These are phyloP conservation scores for Heterohyrax brucei DNA, from an alignment of 2,797 vertebrate species.

Conservation along the genomic window DNA sequence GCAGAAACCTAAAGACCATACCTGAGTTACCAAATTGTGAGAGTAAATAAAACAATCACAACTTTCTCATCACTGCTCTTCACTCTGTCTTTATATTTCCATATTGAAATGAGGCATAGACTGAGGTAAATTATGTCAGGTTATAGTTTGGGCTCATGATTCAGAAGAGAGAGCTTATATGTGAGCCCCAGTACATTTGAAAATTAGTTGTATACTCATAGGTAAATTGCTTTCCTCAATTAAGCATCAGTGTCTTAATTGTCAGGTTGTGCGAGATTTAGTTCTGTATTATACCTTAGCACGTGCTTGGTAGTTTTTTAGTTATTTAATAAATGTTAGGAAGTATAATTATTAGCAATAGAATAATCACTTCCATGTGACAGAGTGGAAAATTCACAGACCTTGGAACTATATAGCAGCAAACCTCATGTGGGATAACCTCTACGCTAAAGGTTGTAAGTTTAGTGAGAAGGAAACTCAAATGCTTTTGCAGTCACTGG, in stretches of 20 bases:
- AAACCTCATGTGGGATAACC: neutral
- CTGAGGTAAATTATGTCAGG: neutral
- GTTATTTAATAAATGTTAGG: neutral
- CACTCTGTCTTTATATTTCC: neutral
- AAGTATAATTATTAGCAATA: neutral
- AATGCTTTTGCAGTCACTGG: neutral
- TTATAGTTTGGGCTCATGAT: constrained; percentile 1
- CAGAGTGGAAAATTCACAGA: neutral
- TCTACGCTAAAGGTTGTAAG: neutral
- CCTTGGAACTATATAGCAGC: neutral
- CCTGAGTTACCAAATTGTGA: neutral
- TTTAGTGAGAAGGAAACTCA: neutral
- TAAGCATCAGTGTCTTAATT: neutral
- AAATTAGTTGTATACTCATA: neutral
- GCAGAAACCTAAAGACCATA: neutral
- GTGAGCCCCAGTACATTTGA: neutral
- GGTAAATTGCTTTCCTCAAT: constrained; percentile 19
- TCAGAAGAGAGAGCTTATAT: neutral
- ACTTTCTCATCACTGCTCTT: neutral
- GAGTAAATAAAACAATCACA: neutral
- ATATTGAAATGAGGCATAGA: neutral
- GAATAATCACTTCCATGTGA: neutral
- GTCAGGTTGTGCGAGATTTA: neutral
- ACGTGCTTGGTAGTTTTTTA: neutral
- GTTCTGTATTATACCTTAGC: neutral